Evolutionary conservation across 2,888 invertebrate genomes (phyloP).

Genomic region (Cataglyphis rosenhaueri): DNA sequence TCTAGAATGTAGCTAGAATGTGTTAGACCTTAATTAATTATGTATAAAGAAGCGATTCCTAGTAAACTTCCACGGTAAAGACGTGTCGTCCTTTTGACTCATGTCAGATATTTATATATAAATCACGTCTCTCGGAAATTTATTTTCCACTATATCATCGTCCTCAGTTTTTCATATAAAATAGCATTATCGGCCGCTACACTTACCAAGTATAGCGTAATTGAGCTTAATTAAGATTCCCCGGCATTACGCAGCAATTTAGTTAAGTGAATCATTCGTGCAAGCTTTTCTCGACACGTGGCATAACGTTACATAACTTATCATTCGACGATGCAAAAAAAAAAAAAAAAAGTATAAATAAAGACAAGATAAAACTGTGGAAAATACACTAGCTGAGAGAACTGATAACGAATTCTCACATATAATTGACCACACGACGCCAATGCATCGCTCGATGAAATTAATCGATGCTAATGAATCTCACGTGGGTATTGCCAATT

Average conservation of each 20-base stretch:
- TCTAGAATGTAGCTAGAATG: not conserved
- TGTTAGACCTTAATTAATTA: not conserved
- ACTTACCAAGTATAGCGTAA: conserved; percentile 57
- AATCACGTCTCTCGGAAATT: conserved; percentile 23
- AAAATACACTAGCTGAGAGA: not conserved
- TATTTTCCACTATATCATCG: conserved; percentile 5
- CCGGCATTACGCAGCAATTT: conserved; percentile 52
- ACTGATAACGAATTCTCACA: not conserved
- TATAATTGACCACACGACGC: not conserved
- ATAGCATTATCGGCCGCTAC: conserved; percentile 12
- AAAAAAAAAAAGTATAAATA: not conserved
- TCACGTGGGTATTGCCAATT: not conserved
- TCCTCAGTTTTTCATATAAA: not conserved
- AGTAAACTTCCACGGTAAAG: not conserved
- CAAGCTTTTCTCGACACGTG: conserved; percentile 50
- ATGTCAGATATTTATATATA: not conserved
- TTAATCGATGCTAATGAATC: not conserved
- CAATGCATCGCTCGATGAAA: not conserved
- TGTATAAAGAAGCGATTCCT: conserved; percentile 2
- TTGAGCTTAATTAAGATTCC: conserved; percentile 69
- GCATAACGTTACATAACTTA: conserved; percentile 16
- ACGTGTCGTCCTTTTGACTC: not conserved
- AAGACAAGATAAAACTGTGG: not conserved
- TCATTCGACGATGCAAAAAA: not conserved
- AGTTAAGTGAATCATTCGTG: conserved; percentile 61